A percentile compares a stretch with the other conserved stretches of the same genome.
phyloP scores from a whole-genome alignment of 2,113 vertebrate species.

The Ochotona princeps region DNA sequence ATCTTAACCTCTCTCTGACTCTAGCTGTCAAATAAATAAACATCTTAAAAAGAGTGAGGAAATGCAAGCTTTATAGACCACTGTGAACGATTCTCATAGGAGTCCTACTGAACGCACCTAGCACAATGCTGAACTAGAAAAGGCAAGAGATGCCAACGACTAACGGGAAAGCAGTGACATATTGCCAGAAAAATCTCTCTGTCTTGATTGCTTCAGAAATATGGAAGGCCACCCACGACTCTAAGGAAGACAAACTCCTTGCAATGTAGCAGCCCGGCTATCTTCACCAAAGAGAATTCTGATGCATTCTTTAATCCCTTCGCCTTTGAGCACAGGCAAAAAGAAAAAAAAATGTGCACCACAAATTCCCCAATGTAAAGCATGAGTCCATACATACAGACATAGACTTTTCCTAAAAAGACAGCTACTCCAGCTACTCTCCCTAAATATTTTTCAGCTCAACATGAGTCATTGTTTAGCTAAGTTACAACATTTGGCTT shows the following conservation, averaged over 20 bases:
- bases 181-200: conserved; percentile 70
- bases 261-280: conserved; percentile 7
- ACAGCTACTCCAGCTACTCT: conserved; percentile 60
- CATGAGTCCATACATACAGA: conserved; percentile 31
- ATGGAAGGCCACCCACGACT: conserved; percentile 81
- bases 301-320: neutral
- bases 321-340: conserved; percentile 27
- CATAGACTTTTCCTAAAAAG: conserved; percentile 56
- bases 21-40: too few species aligned
- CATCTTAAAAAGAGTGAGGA: too few species aligned
- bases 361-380: conserved; percentile 49
- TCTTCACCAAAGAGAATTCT: neutral
- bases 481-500: conserved; percentile 49
- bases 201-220: conserved; percentile 74
- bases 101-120: conserved; percentile 50
- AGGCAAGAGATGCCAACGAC: conserved; percentile 65
- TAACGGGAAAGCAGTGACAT: conserved; percentile 59
- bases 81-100: neutral
- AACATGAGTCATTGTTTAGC: conserved; percentile 61
- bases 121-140: conserved; percentile 38
- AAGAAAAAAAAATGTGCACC: conserved; percentile 29
- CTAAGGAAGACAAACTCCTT: conserved; percentile 51
- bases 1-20: too few species aligned
- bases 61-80: neutral
- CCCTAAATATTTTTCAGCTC: conserved; percentile 56